Conservation (phyloP, 1,140 invertebrate species). For the Drosophila navojoa region DNA sequence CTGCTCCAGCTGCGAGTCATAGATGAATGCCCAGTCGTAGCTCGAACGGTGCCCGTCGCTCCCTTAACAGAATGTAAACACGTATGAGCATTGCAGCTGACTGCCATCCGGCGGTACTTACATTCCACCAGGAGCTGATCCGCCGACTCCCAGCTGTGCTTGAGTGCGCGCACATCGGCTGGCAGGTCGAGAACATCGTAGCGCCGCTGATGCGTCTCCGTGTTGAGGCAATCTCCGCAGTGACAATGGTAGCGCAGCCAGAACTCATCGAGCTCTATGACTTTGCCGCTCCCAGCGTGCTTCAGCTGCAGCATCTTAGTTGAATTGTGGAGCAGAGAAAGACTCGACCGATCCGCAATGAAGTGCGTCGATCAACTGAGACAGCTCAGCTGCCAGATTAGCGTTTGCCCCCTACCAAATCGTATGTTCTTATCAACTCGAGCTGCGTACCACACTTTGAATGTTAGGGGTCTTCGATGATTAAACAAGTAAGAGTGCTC, state of each 20-base stretch:
- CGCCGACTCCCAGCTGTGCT: conserved; percentile 16
- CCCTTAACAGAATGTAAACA: conserved; percentile 52
- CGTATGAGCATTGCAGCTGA: neutral
- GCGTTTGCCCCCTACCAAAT: neutral
- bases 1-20: conserved; percentile 56
- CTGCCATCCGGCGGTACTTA: conserved; percentile 22
- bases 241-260: conserved; percentile 80
- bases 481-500: too few relatives aligned
- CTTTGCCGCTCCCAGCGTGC: conserved; percentile 40
- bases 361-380: conserved; percentile 4
- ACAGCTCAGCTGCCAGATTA: neutral
- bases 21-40: conserved; percentile 66
- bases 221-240: conserved; percentile 67
- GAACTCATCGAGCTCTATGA: conserved; percentile 59
- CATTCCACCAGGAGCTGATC: conserved; percentile 37
- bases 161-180: conserved; percentile 39
- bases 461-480: too few relatives aligned
- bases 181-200: conserved; percentile 75
- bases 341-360: neutral
- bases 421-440: conserved; percentile 20
- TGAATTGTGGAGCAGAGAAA: neutral
- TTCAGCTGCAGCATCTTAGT: conserved; percentile 42
- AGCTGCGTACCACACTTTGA: conserved; percentile 10
- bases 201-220: conserved; percentile 70
- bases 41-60: conserved; percentile 68